Base-by-base conservation (phyloP, 2,888 invertebrate species). In the Drosophila aldrichi region DNA sequence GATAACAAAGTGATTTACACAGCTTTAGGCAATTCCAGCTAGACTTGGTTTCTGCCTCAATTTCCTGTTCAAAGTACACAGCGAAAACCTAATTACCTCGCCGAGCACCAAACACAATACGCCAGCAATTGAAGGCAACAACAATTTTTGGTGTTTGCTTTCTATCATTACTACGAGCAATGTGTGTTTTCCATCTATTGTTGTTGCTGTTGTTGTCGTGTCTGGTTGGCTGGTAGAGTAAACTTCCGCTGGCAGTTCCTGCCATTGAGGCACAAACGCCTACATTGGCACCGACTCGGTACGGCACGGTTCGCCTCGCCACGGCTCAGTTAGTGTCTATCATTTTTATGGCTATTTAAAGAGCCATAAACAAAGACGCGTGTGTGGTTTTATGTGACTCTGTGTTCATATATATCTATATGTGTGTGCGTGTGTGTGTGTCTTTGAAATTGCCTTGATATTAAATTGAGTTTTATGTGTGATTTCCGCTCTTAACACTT, bases 381-480 rank as follows among this genome's bases (percentile, higher is more conserved):
- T 61, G 74, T 69, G 58, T 67, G 68, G 57, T 59, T 57, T 61
- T 63, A 60, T 55, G 51, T 61, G 20, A 29, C 18, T 44, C 46
- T 40, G 64, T 46, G 56, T 55, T 41, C 48, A 40, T 41, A n/a
- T 34, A 29, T 36, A 58, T 56, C 8, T 40, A 7, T 49, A 14
- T 40, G 43, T 61, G 57, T 29, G 8, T 43, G 3, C 46, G 44
- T 52, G 40, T 41, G 6, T 25, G 70, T 61, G 29, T 49, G 34
- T 52, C 36, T 29, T 1, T 41, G 66, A 64, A 80, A 80, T 72
- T 46, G 70, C 69, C 71, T 36, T 56, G 68, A 72, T 71, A 82
- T 79, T 80, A 89, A 90, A 88, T 87, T 90, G 82, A 82, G 79
- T 84, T 88, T 90, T 79, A 87, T 87, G 76, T 72, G 79, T 87